A percentile compares a stretch with the other conserved stretches of the same genome.
Conservation (phyloP, 2,797 vertebrate species). For the Uromys caudimaculatus region DNA sequence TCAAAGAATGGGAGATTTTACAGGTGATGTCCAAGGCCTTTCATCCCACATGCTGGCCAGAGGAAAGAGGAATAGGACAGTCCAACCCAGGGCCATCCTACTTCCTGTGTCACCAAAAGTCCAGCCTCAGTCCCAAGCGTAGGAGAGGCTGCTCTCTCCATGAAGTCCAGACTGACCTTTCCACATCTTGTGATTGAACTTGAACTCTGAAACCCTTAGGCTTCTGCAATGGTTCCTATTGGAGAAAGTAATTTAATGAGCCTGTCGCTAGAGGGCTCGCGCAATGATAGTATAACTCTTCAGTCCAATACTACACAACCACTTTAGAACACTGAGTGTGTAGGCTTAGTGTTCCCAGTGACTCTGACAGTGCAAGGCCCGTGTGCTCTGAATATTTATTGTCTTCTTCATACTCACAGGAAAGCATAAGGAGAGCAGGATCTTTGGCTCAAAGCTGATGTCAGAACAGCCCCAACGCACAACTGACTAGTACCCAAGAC, state of each 20-base stretch:
- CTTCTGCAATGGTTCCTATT: not conserved
- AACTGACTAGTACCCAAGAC: not conserved
- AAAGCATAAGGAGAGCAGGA: not conserved
- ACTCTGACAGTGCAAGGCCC: not conserved
- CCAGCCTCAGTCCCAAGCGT: not conserved
- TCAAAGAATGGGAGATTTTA: not conserved
- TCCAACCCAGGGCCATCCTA: not conserved
- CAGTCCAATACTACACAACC: not conserved
- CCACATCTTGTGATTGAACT: not conserved
- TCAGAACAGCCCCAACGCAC: not conserved
- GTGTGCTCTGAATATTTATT: not conserved
- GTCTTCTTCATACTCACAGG: not conserved
- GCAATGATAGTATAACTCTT: slow-evolving; percentile 1
- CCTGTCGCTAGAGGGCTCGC: not conserved
- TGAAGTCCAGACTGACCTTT: not conserved
- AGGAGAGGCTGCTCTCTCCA: not conserved
- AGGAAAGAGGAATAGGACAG: too few species aligned
- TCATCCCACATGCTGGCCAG: not conserved
- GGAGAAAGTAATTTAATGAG: slow-evolving; percentile 39
- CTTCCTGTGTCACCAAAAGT: not conserved
- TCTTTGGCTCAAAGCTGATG: not conserved
- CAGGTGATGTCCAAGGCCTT: not conserved
- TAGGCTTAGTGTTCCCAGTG: not conserved
- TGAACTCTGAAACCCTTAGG: not conserved
- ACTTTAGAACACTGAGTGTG: not conserved